Conservation (phyloP, 1,140 invertebrate genomes). For the Drosophila pruinosa region DNA sequence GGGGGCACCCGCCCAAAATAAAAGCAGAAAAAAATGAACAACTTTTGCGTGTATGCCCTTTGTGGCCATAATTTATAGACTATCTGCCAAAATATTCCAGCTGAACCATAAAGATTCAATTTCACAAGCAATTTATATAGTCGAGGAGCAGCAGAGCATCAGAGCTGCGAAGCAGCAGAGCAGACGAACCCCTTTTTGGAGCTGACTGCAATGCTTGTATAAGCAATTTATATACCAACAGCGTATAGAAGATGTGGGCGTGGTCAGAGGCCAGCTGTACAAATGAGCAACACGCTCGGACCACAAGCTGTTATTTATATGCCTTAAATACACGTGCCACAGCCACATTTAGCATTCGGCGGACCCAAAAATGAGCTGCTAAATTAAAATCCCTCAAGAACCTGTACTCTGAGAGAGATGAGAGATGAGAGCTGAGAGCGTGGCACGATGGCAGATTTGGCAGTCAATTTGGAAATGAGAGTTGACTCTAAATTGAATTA, state of each 20-base stretch:
- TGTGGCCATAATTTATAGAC: slow-evolving; percentile 81
- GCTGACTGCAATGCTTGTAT: slow-evolving; percentile 19
- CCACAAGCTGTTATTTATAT: slow-evolving; percentile 64
- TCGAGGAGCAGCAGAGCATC: slow-evolving; percentile 7
- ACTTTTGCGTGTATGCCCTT: slow-evolving; percentile 73
- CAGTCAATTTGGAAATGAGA: slow-evolving; percentile 36
- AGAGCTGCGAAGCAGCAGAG: slow-evolving; percentile 11
- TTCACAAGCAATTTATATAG: slow-evolving; percentile 81
- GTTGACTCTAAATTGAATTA: slow-evolving; percentile 67
- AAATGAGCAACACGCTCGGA: slow-evolving; percentile 68
- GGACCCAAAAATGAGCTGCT: slow-evolving; percentile 39
- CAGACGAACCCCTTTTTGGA: slow-evolving; percentile 46
- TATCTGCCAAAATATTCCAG: slow-evolving; percentile 81
- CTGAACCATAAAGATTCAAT: slow-evolving; percentile 81
- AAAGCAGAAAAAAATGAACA: slow-evolving; percentile 38
- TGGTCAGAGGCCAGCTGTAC: slow-evolving; percentile 18
- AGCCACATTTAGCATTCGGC: neutral
- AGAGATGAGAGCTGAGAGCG: too few species aligned
- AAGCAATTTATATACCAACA: slow-evolving; percentile 48
- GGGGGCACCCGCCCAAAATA: neutral
- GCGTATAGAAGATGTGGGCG: slow-evolving; percentile 14
- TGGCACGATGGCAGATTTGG: neutral
- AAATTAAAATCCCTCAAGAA: slow-evolving; percentile 29
- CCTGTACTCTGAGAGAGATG: too few species aligned
- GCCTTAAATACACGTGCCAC: slow-evolving; percentile 51